Evolutionary conservation across 1,140 invertebrate species (phyloP).

Genomic region (Zaprionus kolodkinae): DNA sequence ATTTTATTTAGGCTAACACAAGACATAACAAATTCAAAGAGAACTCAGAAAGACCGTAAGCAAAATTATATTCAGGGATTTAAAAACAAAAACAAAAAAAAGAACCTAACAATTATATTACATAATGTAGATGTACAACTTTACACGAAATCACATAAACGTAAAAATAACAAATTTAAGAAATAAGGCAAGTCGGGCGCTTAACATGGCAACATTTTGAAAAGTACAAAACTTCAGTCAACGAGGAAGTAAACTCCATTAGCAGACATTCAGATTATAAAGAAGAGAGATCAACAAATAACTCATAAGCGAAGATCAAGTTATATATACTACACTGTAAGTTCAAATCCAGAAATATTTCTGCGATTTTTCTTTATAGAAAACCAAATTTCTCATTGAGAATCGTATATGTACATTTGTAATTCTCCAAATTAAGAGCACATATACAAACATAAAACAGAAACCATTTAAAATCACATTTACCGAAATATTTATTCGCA

Average conservation of each 20-base stretch:
- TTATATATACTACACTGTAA: conserved; percentile 26
- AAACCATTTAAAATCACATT: conserved; percentile 44
- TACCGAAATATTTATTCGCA: conserved; percentile 34
- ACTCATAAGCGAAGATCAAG: conserved; percentile 54
- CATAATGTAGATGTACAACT: conserved; percentile 34
- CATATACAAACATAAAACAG: conserved; percentile 42
- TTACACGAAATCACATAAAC: conserved; percentile 21
- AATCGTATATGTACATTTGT: conserved; percentile 30
- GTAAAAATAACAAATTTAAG: conserved; percentile 39
- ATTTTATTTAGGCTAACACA: conserved; percentile 80
- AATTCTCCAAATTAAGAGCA: conserved; percentile 45
- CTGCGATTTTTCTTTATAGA: background rate
- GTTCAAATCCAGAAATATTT: background rate
- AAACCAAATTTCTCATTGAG: conserved; percentile 23
- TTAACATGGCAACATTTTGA: conserved; percentile 64
- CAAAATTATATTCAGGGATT: conserved; percentile 84
- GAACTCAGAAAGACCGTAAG: conserved; percentile 70
- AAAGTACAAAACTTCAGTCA: conserved; percentile 65
- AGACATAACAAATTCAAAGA: conserved; percentile 61
- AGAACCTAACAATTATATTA: conserved; percentile 32
- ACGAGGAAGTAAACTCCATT: conserved; percentile 48
- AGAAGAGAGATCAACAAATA: conserved; percentile 38
- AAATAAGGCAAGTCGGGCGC: conserved; percentile 46
- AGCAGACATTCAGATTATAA: conserved; percentile 56
- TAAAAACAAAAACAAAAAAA: conserved; percentile 48